Conservation (phyloP, 2,797 vertebrate genomes). For the Hippocampus kuda region DNA sequence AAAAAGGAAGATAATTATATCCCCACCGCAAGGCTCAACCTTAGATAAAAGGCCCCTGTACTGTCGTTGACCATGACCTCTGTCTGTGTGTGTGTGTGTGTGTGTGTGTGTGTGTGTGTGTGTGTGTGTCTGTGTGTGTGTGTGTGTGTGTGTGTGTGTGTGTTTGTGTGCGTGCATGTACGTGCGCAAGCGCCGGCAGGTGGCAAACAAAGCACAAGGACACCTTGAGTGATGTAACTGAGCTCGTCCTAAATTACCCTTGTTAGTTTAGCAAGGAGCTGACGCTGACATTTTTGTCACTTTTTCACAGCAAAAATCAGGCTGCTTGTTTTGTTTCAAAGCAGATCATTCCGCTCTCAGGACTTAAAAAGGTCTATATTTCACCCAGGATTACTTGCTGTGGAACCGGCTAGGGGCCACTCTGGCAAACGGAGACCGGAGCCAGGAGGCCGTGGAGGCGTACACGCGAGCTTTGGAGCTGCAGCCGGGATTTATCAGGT, state of each 20-base stretch:
- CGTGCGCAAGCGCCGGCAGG: conserved; percentile 29
- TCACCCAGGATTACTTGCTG: conserved; percentile 83
- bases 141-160: conserved; percentile 17
- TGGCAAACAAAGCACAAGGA: conserved; percentile 47
- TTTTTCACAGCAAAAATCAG: conserved; percentile 12
- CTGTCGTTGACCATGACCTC: conserved; percentile 48
- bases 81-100: conserved; percentile 18
- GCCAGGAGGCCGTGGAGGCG: conserved; percentile 91
- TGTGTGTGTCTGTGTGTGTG: conserved; percentile 18
- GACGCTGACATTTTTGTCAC: conserved; percentile 9
- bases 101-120: conserved; percentile 10
- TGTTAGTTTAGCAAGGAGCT: conserved; percentile 14
- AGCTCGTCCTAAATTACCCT: conserved; percentile 36
- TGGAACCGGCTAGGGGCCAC: conserved; percentile 98
- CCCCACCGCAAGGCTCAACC: conserved; percentile 41
- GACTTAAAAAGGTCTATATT: not conserved
- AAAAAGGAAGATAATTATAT: conserved; percentile 60
- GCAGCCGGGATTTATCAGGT: conserved; percentile 93
- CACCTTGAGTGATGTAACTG: conserved; percentile 32
- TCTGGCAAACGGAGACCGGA: conserved; percentile 91
- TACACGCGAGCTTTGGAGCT: conserved; percentile 89
- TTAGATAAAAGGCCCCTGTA: conserved; percentile 44
- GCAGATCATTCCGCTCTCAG: conserved; percentile 18
- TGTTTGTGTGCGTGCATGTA: not conserved
- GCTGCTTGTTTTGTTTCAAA: conserved; percentile 4